A percentile compares a stretch with the other conserved stretches of the same genome.
Evolutionary conservation across 2,113 vertebrate species (phyloP).

Genomic region (Bothrops jararaca): DNA sequence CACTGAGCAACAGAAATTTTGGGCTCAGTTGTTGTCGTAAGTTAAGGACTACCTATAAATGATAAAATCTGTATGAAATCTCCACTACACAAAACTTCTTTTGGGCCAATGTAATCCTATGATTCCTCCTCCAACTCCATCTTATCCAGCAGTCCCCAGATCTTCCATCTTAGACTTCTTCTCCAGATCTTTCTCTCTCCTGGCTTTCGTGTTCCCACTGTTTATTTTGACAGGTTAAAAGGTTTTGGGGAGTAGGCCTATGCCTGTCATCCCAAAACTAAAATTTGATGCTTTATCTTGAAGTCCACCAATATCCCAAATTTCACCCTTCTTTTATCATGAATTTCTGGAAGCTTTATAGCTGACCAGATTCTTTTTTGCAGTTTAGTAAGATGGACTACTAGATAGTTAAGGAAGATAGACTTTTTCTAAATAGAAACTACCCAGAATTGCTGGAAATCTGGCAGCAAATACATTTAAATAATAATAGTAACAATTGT

Average conservation of each 20-base stretch:
- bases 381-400: not conserved
- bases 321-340: not conserved
- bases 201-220: not conserved
- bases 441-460: not conserved
- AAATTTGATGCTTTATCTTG: not conserved
- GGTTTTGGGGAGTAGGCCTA: not conserved
- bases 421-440: not conserved
- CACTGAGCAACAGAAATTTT: too few relatives aligned
- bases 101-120: not conserved
- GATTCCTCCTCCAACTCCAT: not conserved
- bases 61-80: not conserved
- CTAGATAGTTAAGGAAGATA: not conserved
- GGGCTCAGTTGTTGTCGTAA: too few relatives aligned
- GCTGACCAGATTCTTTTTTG: not conserved
- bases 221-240: not conserved
- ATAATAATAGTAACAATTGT: too few relatives aligned
- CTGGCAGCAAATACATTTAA: not conserved
- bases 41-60: not conserved
- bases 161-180: not conserved
- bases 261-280: too few relatives aligned
- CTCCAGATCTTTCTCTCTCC: not conserved
- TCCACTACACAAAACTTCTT: not conserved
- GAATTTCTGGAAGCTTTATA: not conserved
- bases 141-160: not conserved
- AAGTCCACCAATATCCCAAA: not conserved